Conservation (phyloP, 1,140 invertebrate species). For the Heliothis subflexa region DNA sequence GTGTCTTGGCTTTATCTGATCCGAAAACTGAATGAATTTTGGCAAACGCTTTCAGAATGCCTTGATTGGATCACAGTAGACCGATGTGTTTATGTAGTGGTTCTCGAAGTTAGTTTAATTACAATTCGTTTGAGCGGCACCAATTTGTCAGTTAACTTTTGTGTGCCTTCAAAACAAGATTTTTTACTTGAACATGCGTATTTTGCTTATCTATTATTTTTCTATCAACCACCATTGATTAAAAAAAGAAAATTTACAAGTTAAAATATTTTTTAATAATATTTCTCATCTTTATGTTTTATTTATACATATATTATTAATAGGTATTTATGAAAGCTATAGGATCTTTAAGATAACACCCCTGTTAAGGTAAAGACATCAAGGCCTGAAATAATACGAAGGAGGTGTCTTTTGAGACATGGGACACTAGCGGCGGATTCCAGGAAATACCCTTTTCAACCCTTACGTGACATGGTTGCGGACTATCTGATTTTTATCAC, state of each 20-base stretch:
- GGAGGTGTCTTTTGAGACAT: slow-evolving; percentile 7
- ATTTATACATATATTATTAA: no score
- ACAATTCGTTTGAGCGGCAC: background rate
- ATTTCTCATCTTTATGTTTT: no score
- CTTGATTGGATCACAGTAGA: slow-evolving; percentile 29
- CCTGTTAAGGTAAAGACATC: background rate
- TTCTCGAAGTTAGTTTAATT: slow-evolving; percentile 9
- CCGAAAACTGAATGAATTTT: slow-evolving; percentile 64
- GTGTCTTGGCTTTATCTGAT: slow-evolving; percentile 62
- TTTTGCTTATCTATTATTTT: no score
- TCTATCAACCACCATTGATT: no score
- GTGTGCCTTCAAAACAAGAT: background rate
- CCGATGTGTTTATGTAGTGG: slow-evolving; percentile 10
- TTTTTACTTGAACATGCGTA: no score
- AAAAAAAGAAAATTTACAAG: no score
- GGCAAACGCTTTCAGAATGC: slow-evolving; percentile 44
- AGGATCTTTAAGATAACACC: background rate
- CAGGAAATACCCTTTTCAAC: slow-evolving; percentile 42
- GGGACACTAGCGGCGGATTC: background rate
- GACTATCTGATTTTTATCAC: slow-evolving; percentile 46
- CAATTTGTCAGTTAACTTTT: background rate
- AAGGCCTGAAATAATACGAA: slow-evolving; percentile 19
- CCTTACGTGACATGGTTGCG: slow-evolving; percentile 44
- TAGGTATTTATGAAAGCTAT: no score
- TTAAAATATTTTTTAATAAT: no score